Percentiles rank a stretch among this genome's conserved stretches.
Evolutionary conservation across 2,113 vertebrate species (phyloP).

Genomic region (Aegithalos caudatus): DNA sequence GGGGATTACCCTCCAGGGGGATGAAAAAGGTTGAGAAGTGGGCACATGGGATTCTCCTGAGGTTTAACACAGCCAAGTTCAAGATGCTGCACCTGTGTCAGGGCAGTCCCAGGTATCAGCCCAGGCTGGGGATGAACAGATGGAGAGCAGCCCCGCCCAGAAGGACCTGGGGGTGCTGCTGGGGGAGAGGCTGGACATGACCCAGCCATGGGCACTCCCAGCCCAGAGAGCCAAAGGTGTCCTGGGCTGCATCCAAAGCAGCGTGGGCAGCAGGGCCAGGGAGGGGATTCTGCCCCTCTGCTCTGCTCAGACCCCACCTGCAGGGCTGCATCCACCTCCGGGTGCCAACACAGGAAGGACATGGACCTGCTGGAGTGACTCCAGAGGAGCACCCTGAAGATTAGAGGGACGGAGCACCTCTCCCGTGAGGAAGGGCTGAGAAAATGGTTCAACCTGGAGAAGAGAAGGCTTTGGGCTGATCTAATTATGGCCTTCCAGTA

Average conservation of each 20-base stretch:
- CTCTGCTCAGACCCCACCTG: no score
- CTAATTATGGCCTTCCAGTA: not conserved
- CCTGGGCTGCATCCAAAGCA: no score
- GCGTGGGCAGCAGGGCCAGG: no score
- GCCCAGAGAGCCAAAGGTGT: no score
- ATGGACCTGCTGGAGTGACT: not conserved
- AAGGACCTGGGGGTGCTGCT: not conserved
- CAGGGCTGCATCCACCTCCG: no score
- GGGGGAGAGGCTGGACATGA: not conserved
- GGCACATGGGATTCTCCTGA: not conserved
- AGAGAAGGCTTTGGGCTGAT: not conserved
- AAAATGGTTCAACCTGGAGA: not conserved
- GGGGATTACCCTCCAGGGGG: not conserved
- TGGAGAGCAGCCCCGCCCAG: not conserved
- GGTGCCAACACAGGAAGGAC: not conserved
- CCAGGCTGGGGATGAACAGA: not conserved
- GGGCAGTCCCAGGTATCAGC: fast-evolving
- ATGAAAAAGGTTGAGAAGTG: not conserved
- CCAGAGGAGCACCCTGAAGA: not conserved
- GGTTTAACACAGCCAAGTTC: no score
- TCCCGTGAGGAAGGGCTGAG: not conserved
- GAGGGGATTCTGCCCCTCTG: no score
- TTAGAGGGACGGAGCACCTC: not conserved
- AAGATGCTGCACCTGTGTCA: fast-evolving
- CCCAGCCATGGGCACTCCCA: no score